These are phyloP conservation scores for Bos indicus DNA, from an alignment of 2,113 vertebrate genomes.

Conservation along the genomic window DNA sequence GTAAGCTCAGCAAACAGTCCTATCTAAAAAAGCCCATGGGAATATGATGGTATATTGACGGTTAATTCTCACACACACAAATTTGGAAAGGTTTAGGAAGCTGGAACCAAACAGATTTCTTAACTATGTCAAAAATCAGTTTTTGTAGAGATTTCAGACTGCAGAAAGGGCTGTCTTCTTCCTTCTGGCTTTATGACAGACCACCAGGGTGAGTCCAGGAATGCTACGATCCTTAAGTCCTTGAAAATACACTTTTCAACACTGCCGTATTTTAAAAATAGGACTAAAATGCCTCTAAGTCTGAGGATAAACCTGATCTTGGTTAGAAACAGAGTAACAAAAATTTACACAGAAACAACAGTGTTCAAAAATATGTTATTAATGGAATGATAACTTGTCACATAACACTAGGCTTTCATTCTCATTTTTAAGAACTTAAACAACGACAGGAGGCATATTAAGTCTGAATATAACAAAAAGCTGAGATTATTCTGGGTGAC, in stretches of 20 bases:
- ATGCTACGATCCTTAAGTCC: not conserved
- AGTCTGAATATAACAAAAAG: not conserved
- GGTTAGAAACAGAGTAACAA: slow-evolving; percentile 7
- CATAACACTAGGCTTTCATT: not conserved
- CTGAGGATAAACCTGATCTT: not conserved
- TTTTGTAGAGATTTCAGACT: not conserved
- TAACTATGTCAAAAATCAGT: not conserved
- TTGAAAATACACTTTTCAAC: slow-evolving; percentile 17
- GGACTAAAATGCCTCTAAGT: slow-evolving; percentile 14
- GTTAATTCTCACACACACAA: not conserved
- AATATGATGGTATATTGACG: not conserved
- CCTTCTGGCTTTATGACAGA: not conserved
- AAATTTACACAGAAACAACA: not conserved
- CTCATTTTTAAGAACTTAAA: not conserved
- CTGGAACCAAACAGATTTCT: not conserved
- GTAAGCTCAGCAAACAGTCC: not conserved
- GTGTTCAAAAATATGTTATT: not conserved
- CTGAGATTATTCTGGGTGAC: not conserved
- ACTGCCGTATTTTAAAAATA: not conserved
- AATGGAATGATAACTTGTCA: not conserved
- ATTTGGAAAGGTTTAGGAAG: slow-evolving; percentile 25
- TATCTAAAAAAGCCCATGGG: not conserved
- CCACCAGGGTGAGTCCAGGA: not conserved
- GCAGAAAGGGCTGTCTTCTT: not conserved
- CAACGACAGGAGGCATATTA: not conserved